A percentile compares a stretch with the other conserved stretches of the same genome.
phyloP scores from a whole-genome alignment of 2,888 invertebrate genomes.

The Drosophila subquinaria region DNA sequence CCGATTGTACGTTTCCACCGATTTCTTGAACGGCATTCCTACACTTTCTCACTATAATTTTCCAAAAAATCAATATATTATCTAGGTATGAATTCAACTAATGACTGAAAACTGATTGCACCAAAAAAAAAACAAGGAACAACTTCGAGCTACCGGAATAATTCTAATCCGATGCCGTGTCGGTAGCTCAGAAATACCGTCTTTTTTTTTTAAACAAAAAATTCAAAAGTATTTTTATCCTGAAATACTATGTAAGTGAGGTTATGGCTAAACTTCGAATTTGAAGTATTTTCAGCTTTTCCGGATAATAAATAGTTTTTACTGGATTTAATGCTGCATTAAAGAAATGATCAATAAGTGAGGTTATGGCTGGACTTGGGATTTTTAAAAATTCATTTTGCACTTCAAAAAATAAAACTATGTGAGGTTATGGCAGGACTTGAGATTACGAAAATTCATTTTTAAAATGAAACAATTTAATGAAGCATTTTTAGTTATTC shows the following conservation, averaged over 20 bases:
- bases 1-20: constrained; percentile 4
- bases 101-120: background rate
- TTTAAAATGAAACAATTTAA: background rate
- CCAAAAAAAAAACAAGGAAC: no score
- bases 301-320: no score
- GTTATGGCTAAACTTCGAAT: constrained; percentile 1
- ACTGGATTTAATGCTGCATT: no score
- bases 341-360: no score
- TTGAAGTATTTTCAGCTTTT: background rate
- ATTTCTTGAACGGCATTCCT: constrained; percentile 21
- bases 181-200: no score
- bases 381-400: no score
- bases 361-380: no score
- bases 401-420: background rate
- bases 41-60: background rate
- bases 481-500: background rate
- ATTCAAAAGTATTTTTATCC: no score
- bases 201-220: no score
- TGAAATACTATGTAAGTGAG: background rate
- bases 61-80: background rate
- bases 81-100: background rate
- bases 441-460: background rate
- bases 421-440: constrained; percentile 7
- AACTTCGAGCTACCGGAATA: no score
- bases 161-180: no score